Conservation (phyloP, 2,797 vertebrate species). For the Alfaro cultratus region DNA sequence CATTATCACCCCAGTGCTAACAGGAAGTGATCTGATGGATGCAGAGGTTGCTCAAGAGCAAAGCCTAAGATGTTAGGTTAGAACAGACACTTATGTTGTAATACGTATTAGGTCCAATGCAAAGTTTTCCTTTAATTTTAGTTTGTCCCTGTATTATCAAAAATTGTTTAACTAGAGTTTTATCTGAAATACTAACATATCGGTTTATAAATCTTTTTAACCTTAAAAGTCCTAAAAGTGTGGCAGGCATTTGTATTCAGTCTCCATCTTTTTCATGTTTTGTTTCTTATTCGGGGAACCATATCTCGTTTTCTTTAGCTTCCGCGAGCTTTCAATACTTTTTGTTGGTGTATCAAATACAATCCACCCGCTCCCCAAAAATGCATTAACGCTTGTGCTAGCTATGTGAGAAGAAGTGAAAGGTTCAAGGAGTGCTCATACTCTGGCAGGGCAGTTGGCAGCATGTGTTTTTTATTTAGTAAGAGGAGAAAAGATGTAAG, state of each 20-base stretch:
- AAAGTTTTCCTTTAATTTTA: background rate
- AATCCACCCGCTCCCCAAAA: background rate
- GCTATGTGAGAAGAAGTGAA: background rate
- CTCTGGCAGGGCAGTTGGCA: conserved; percentile 36
- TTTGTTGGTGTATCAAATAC: background rate
- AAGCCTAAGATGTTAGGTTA: conserved; percentile 23
- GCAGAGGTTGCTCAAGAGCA: conserved; percentile 21
- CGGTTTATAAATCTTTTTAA: background rate
- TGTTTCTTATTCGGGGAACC: background rate
- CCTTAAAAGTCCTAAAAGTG: background rate
- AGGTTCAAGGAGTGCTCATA: background rate
- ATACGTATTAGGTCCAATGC: conserved; percentile 23
- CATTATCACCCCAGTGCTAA: conserved; percentile 47
- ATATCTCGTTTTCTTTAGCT: background rate
- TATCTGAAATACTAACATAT: background rate
- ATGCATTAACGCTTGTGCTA: background rate
- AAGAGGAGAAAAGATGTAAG: conserved; percentile 73
- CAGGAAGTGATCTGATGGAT: conserved; percentile 52
- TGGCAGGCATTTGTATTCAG: background rate
- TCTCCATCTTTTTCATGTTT: background rate
- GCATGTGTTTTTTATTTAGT: conserved; percentile 75
- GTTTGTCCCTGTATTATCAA: background rate
- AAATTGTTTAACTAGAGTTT: background rate
- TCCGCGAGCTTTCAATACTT: background rate
- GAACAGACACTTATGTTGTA: background rate